These are phyloP conservation scores for Oenanthe melanoleuca DNA, from an alignment of 2,113 vertebrate genomes.

Conservation along the genomic window DNA sequence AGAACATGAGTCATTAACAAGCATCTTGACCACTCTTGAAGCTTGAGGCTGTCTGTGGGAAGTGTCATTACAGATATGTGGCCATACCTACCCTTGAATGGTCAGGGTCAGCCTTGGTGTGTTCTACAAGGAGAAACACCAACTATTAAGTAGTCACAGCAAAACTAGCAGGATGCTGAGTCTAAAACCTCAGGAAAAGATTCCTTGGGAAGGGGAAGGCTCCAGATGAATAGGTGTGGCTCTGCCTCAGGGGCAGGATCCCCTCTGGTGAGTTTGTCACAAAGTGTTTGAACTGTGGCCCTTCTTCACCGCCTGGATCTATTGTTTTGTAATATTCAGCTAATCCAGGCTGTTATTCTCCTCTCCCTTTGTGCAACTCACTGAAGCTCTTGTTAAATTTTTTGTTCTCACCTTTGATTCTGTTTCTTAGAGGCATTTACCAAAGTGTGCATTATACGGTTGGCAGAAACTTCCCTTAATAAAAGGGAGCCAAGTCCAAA, in stretches of 20 bases:
- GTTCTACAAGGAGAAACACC: not conserved
- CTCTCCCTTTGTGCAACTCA: not conserved
- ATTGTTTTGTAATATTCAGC: not conserved
- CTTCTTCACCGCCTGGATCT: not conserved
- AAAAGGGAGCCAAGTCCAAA: not conserved
- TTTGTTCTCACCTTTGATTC: not conserved
- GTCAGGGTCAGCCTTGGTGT: not conserved
- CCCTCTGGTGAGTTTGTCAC: not conserved
- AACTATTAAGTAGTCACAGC: not conserved
- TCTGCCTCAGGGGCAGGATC: not conserved
- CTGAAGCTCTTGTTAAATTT: not conserved
- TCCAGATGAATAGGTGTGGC: not conserved
- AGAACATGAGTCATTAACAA: not conserved
- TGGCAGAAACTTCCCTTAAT: not conserved
- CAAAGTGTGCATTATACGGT: not conserved
- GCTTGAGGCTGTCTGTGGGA: not conserved
- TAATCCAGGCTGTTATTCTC: not conserved
- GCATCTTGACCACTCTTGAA: not conserved
- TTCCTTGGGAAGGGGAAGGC: not conserved
- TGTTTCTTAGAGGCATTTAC: not conserved
- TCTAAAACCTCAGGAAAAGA: not conserved
- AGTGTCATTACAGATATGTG: not conserved
- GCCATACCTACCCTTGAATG: not conserved
- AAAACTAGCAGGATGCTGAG: not conserved
- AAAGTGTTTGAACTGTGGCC: not conserved